Evolutionary conservation across 1,140 invertebrate genomes (phyloP).

Genomic region (Brachionus manjavacas): DNA sequence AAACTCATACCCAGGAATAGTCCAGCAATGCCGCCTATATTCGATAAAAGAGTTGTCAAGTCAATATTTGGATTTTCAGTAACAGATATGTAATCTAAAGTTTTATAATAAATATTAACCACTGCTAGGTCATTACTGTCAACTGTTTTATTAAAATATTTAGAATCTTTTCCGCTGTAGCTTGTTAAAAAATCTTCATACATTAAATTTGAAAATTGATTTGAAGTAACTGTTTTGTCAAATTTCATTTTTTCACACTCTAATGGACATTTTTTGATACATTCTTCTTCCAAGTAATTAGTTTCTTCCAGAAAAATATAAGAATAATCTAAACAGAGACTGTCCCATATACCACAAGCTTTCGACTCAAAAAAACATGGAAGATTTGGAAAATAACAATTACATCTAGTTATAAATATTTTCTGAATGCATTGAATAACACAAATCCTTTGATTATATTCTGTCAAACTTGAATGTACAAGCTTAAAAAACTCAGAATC

Average conservation of each 20-base stretch:
- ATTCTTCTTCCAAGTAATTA: neutral
- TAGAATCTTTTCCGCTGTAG: neutral
- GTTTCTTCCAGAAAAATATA: neutral
- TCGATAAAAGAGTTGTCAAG: neutral
- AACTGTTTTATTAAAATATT: neutral
- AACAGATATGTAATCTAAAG: neutral
- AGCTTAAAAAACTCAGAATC: neutral
- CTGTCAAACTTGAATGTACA: neutral
- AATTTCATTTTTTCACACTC: constrained; percentile 11
- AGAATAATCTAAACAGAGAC: neutral
- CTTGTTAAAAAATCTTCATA: neutral
- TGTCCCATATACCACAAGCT: neutral
- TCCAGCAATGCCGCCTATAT: constrained; percentile 2
- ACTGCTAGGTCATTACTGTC: neutral
- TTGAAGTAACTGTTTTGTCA: neutral
- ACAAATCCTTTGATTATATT: neutral
- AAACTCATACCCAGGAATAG: constrained; percentile 14
- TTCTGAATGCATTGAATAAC: neutral
- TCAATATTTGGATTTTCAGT: neutral
- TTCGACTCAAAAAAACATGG: neutral
- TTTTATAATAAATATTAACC: constrained; percentile 1
- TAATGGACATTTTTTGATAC: neutral
- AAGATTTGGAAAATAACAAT: neutral
- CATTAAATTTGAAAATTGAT: neutral
- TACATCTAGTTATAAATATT: neutral